These are phyloP conservation scores for Nibea albiflora DNA, from an alignment of 2,113 vertebrate genomes.

Conservation along the genomic window DNA sequence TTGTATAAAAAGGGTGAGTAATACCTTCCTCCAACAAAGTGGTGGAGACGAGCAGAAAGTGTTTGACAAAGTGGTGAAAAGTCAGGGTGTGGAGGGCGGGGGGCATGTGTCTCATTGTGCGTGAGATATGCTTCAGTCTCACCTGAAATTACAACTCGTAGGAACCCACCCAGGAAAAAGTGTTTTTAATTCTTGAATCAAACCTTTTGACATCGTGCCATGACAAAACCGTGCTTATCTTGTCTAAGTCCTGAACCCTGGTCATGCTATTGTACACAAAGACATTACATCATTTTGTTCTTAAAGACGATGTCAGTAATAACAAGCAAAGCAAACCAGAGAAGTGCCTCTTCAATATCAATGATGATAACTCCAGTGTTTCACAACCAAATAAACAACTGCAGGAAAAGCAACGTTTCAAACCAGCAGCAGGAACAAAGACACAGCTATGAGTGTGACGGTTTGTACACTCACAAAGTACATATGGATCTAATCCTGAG, in stretches of 20 bases:
- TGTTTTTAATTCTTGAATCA: too few relatives aligned
- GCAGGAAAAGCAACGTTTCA: conserved; percentile 12
- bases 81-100: conserved; percentile 2
- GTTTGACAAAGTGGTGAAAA: conserved; percentile 17
- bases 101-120: conserved; percentile 6
- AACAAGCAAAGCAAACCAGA: conserved; percentile 8
- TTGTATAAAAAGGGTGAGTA: neutral
- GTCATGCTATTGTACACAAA: neutral
- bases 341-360: conserved; percentile 31
- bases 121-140: neutral
- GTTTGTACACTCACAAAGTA: conserved; percentile 17
- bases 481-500: conserved; percentile 23
- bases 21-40: too few relatives aligned
- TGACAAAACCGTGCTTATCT: neutral
- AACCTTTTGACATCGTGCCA: neutral
- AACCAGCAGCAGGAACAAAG: conserved; percentile 20
- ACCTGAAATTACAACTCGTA: neutral
- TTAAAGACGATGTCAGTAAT: neutral
- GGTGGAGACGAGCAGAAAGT: neutral
- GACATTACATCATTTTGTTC: neutral
- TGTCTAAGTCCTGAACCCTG: neutral
- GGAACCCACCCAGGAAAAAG: neutral
- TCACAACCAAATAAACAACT: conserved; percentile 33
- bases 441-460: neutral
- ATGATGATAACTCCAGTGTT: conserved; percentile 18